Evolutionary conservation across 2,797 vertebrate species (phyloP), one percentile per base, ranked within the genome.

Genomic region (Tinamus major): DNA sequence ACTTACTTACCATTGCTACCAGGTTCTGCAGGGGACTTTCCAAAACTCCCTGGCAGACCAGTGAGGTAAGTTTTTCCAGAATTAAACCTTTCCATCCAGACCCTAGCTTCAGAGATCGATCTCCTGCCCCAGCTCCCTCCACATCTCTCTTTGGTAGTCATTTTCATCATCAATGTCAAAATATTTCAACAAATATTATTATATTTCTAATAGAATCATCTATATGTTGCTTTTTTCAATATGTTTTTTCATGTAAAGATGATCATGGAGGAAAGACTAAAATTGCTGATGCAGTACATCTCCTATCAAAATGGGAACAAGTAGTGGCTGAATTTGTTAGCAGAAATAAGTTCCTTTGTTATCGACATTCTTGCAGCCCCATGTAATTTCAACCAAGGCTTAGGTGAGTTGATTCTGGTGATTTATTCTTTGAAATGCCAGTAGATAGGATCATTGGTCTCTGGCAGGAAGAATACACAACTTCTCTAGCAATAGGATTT

Each of bases 391-490:
- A 76, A 46, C 61, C 17, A 55, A 84, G 62, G 67, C 68, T 76
- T 56, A 79, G 63, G 29, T 71, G 27, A 61, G 29, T 72, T 80
- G 90, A 84, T 24, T 53, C 51, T 39, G 48, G 44, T 70, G 61
- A 16, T 23, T 67, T 90, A 77, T 53, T 82, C 67, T 81, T 42
- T 2, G 4, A 88, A 71, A 79, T 33, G 18, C 21, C 59, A 37
- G 63, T 75, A 88, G 76, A 67, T 29, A 83, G 71, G 55, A 61
- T 77, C 87, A 51, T 46, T 71, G 87, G 59, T 92, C 64, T 90
- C 51, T 59, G 68, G 53, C 7, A 67, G n/a, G 61, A 84, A 4
- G 0, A 59, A 42, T 26, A 48, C 37, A 51, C 59, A 89, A 14
- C 39, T 56, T 79, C 31, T 27, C 7, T 5, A 8, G 33, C 89